These are phyloP conservation scores for Eulithis prunata DNA, from an alignment of 2,888 invertebrate species.

Conservation along the genomic window DNA sequence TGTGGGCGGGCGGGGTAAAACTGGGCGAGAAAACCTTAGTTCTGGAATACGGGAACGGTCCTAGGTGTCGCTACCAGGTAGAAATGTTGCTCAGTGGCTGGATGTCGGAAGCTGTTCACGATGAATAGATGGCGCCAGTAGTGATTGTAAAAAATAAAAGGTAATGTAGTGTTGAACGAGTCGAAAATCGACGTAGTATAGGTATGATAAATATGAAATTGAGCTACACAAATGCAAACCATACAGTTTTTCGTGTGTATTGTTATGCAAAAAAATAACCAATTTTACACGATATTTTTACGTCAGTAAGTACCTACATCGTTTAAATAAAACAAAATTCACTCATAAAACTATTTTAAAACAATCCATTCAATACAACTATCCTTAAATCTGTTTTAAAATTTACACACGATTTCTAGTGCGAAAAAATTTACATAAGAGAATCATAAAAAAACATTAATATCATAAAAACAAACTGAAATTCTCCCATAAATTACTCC, in stretches of 20 bases:
- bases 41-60: slow-evolving; percentile 32
- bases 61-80: slow-evolving; percentile 56
- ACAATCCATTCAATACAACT: too few species aligned
- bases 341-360: too few species aligned
- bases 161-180: neutral
- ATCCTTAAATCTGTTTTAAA: too few species aligned
- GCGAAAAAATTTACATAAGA: slow-evolving; percentile 8
- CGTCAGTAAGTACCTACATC: too few species aligned
- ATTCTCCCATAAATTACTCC: slow-evolving; percentile 43
- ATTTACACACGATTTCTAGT: slow-evolving; percentile 1
- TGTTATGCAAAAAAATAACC: too few species aligned
- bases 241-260: too few species aligned
- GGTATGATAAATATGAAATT: too few species aligned
- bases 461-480: slow-evolving; percentile 19
- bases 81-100: slow-evolving; percentile 32
- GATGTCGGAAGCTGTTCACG: slow-evolving; percentile 30
- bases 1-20: slow-evolving; percentile 35
- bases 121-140: slow-evolving; percentile 54
- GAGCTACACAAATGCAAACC: too few species aligned
- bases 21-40: slow-evolving; percentile 28
- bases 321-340: too few species aligned
- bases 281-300: too few species aligned
- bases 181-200: too few species aligned
- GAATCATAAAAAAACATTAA: slow-evolving; percentile 13
- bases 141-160: neutral